Conservation (phyloP, 2,888 invertebrate genomes). For the Callyntrura sp. region DNA sequence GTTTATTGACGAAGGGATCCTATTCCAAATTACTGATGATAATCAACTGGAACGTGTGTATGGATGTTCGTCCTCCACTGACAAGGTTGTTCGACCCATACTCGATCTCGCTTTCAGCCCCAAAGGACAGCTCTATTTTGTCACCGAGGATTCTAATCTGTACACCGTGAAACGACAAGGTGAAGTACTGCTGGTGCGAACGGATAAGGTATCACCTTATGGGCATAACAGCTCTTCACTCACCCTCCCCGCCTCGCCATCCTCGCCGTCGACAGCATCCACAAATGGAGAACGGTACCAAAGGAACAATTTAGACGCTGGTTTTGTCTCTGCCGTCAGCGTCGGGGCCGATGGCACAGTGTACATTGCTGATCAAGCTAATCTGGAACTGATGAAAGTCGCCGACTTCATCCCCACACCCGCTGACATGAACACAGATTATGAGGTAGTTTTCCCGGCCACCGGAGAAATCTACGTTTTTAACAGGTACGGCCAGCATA, state of each 20-base stretch:
- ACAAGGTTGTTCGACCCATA: conserved; percentile 80
- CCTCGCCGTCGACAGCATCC: conserved; percentile 3
- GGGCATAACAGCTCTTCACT: conserved; percentile 76
- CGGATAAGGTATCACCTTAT: conserved; percentile 81
- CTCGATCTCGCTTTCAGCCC: conserved; percentile 83
- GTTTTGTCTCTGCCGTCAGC: conserved; percentile 94
- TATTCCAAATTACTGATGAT: conserved; percentile 85
- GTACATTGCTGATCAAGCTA: conserved; percentile 96
- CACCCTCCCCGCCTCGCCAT: neutral
- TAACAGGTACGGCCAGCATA: conserved; percentile 98
- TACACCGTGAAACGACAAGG: conserved; percentile 81
- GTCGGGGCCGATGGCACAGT: conserved; percentile 98
- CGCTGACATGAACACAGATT: conserved; percentile 93
- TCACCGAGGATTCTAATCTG: conserved; percentile 83
- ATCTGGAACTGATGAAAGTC: conserved; percentile 89
- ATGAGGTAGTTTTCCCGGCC: conserved; percentile 96
- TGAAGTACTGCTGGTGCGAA: conserved; percentile 79
- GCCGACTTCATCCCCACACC: conserved; percentile 93
- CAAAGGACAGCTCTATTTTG: conserved; percentile 83
- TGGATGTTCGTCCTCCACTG: conserved; percentile 80
- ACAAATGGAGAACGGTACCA: conserved; percentile 67
- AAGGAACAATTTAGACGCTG: conserved; percentile 83
- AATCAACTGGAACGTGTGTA: conserved; percentile 84
- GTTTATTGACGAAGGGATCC: conserved; percentile 97
- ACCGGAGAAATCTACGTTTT: conserved; percentile 97